Base-by-base conservation (phyloP, 2,888 invertebrate species). In the Drosophila yooni region DNA sequence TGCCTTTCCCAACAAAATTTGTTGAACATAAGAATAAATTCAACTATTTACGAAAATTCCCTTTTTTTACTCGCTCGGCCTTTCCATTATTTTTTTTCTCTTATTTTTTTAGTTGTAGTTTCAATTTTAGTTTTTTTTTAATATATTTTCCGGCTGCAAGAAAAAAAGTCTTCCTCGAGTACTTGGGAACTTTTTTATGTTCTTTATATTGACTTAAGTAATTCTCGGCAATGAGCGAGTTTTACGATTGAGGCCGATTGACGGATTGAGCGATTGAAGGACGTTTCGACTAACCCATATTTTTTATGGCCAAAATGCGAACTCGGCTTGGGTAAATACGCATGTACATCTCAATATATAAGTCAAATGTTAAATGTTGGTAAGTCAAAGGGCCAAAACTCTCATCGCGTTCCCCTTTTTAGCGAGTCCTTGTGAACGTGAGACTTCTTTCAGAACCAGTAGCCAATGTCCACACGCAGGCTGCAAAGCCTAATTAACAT, bases 341-440 rank as follows among this genome's bases (percentile, higher is more conserved):
- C 65, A 8, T 15, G 25, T 15, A 15, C 25, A 46, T 25, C 46
- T 46, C 46, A 25, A 46, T 46, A 25, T 15, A 25, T 8, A 82
- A 83, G 82, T 83, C 84, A 91, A 83, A 81, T 27, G 25, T 36
- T 36, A 34, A 68, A 15, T 15, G 78, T 79, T 78, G 86, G 71
- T 61, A 77, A 82, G 81, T 81, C 84, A 76, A 77, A 59, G 51
- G 56, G 29, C 53, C 60, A 56, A 25, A 27, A 38, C 15, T 57
- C 40, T 15, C 46, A 25, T 21, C 21, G 46, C 46, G 8, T 10
- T 34, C 34, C 6, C 51, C 74, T 80, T 75, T 83, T 90, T 91
- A 91, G 88, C 91, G 81, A 72, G 79, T 88, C 80, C 76, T 74
- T 87, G 91, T 77, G 91, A 91, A 91, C 91, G 91, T 91, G 91